Base-by-base conservation (phyloP, 2,113 vertebrate genomes). In the Trachemys scripta region DNA sequence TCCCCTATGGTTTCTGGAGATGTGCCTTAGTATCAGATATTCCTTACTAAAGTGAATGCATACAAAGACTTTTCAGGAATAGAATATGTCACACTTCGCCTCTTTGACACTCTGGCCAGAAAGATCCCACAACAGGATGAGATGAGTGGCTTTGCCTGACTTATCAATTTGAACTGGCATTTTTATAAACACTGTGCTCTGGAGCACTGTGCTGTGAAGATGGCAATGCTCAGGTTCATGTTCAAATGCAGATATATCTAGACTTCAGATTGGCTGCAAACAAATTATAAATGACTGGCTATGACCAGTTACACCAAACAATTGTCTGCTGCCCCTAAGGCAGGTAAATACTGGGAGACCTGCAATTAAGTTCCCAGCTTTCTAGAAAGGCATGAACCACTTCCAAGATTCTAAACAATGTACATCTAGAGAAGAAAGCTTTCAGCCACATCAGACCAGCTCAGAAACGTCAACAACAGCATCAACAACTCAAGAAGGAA, bases 401-500 rank as follows among this genome's bases (percentile, higher is more conserved):
- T 79, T 38, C 56, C 35, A 83, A 94, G 75, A 22, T 1, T 1
- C 8, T 78, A 45, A 93, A 25, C 29, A 56, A 20, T 69, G 10
- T 8, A 22, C 8, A 69, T 8, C 38, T 29, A 19, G 90, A 90
- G 16, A 90, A 84, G 35, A 62, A 1, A 78, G 75, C 25, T 78
- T 78, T 45, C 42, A 14, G 75, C 38, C 24, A 47, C 12, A 25
- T 78, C 75, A 47, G 4, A 45, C 24, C 42, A 78, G 45, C 24
- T 47, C 13, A 45, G 45, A 78, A 47, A 29, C 38, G 6, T 47
- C 75, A 75, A 38, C 20, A 42, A 20, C 20, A 38, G 57, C 29
- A 84, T 59, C 0, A 0, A 0, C 1, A 86, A 56, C 86, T 47
- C 53, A 19, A 82, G 69, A 19, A 92, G 24, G 8, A 90, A 95